phyloP scores from a whole-genome alignment of 2,888 invertebrate genomes.

The Aricia artaxerxes region DNA sequence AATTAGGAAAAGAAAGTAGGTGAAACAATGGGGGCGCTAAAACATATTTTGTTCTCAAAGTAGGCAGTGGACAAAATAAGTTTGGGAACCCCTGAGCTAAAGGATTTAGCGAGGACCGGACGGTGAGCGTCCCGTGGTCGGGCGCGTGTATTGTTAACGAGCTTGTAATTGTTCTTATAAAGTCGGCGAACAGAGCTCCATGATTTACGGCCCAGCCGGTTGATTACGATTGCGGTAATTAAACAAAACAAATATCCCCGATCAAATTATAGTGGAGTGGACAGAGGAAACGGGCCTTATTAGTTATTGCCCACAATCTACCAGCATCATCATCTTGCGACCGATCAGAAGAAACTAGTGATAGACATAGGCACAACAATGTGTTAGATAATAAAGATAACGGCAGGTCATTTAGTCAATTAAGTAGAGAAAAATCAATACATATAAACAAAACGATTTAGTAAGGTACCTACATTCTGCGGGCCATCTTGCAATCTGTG shows the following conservation, averaged over 20 bases:
- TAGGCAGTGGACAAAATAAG: too few species aligned
- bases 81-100: not conserved
- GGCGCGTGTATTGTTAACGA: slow-evolving; percentile 26
- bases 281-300: slow-evolving; percentile 54
- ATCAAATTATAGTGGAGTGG: slow-evolving; percentile 60
- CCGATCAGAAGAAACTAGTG: not conserved
- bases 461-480: too few species aligned
- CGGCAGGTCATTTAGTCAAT: too few species aligned
- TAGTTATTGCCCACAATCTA: slow-evolving; percentile 3
- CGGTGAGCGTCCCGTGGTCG: not conserved
- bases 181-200: slow-evolving; percentile 61
- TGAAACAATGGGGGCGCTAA: too few species aligned
- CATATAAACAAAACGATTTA: too few species aligned
- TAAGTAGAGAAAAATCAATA: too few species aligned
- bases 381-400: too few species aligned
- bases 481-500: too few species aligned
- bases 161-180: slow-evolving; percentile 69
- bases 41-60: too few species aligned
- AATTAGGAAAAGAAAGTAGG: too few species aligned
- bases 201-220: slow-evolving; percentile 39
- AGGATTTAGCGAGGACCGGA: not conserved
- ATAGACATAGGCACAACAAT: too few species aligned
- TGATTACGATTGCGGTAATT: slow-evolving; percentile 39
- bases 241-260: slow-evolving; percentile 63
- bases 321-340: not conserved